Conservation (phyloP, 2,888 invertebrate genomes). For the Lagria hirta region DNA sequence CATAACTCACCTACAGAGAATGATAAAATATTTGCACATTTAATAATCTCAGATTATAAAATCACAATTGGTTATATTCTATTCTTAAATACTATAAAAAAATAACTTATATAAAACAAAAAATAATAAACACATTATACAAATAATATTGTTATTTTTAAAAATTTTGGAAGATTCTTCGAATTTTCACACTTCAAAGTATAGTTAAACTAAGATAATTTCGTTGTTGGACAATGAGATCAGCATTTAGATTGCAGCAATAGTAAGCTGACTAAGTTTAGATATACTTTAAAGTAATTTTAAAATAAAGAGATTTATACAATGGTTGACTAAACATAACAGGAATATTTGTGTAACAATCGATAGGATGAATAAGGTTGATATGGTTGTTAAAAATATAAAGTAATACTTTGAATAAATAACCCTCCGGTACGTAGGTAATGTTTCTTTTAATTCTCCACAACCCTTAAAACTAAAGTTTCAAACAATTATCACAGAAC, state of each 20-base stretch:
- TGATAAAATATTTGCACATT: constrained; percentile 39
- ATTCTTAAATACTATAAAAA: constrained; percentile 25
- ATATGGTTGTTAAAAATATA: constrained; percentile 32
- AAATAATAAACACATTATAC: constrained; percentile 9
- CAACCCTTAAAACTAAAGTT: constrained; percentile 11
- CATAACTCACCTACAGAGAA: constrained; percentile 34
- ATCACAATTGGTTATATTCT: constrained; percentile 39
- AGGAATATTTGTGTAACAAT: constrained; percentile 19
- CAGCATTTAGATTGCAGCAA: not conserved
- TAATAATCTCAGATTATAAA: constrained; percentile 44
- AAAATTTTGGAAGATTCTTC: constrained; percentile 22
- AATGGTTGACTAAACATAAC: constrained; percentile 22
- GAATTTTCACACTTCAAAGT: no score
- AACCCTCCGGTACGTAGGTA: constrained; percentile 29
- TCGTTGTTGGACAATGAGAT: constrained; percentile 8
- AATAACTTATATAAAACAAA: constrained; percentile 14
- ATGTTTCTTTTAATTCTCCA: constrained; percentile 16
- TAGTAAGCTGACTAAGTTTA: constrained; percentile 1
- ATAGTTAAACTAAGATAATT: no score
- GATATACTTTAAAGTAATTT: no score
- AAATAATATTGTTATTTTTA: constrained; percentile 14
- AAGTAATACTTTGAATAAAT: constrained; percentile 17
- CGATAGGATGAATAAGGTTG: constrained; percentile 23
- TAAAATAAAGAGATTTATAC: no score
- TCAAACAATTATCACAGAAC: constrained; percentile 31